phyloP scores from a whole-genome alignment of 2,113 vertebrate genomes.

The Onychostoma macrolepis region DNA sequence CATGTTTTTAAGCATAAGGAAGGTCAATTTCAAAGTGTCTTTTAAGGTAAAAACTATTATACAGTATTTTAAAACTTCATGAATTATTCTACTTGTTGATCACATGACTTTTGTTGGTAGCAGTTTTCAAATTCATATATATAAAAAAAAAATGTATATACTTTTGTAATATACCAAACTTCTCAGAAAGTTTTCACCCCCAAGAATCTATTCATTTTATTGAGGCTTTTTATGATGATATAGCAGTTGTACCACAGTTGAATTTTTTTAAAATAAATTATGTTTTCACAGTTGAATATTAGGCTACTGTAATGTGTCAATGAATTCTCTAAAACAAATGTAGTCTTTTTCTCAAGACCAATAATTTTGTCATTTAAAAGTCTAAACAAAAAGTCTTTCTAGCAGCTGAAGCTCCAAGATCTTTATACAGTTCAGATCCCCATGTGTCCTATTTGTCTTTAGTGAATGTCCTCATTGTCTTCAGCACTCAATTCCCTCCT shows the following conservation, averaged over 20 bases:
- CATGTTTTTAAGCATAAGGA: no score
- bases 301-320: background rate
- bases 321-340: background rate
- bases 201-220: no score
- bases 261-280: background rate
- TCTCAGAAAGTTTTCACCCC: no score
- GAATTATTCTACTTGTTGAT: no score
- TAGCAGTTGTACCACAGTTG: background rate
- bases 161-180: no score
- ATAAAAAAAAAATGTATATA: no score
- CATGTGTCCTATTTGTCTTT: background rate
- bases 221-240: background rate
- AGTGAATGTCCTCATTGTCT: constrained; percentile 13
- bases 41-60: no score
- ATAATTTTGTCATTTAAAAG: background rate
- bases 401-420: background rate
- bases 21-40: no score
- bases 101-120: no score
- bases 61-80: no score
- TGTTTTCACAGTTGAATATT: background rate
- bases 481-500: background rate
- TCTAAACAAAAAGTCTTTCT: background rate
- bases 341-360: background rate
- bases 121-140: no score
- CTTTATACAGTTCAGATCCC: background rate